Conservation (phyloP, 1,140 invertebrate species). For the Homarus americanus region DNA sequence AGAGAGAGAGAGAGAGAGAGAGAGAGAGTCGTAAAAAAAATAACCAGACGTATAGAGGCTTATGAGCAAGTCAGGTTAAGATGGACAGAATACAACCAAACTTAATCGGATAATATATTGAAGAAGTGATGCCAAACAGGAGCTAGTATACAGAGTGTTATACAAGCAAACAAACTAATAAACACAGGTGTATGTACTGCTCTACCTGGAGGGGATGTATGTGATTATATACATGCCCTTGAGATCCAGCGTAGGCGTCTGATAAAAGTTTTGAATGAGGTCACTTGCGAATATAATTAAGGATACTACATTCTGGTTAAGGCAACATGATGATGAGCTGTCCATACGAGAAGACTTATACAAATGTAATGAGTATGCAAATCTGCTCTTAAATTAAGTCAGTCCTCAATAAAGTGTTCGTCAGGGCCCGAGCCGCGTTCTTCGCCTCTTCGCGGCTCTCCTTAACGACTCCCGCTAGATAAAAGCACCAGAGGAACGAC, state of each 20-base stretch:
- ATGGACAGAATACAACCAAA: too few species aligned
- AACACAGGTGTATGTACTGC: too few species aligned
- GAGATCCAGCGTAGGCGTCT: constrained; percentile 5
- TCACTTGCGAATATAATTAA: constrained; percentile 52
- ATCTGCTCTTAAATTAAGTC: constrained; percentile 66
- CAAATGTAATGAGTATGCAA: constrained; percentile 70
- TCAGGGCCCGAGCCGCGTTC: constrained; percentile 44
- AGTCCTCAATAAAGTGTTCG: constrained; percentile 67
- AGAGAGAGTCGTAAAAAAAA: too few species aligned
- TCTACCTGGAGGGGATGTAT: background rate
- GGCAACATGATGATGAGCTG: constrained; percentile 49
- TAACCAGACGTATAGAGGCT: too few species aligned
- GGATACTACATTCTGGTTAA: constrained; percentile 40
- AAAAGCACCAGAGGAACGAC: constrained; percentile 60
- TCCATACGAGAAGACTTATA: constrained; percentile 48
- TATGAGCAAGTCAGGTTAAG: too few species aligned
- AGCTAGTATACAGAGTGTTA: too few species aligned
- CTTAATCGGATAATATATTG: too few species aligned
- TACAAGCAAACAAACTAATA: too few species aligned
- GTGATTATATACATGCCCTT: background rate
- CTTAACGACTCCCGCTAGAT: constrained; percentile 55
- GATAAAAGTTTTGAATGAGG: constrained; percentile 23
- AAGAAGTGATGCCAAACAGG: too few species aligned
- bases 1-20: too few species aligned
- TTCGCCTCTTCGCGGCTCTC: constrained; percentile 41